phyloP scores from a whole-genome alignment of 2,888 invertebrate genomes.

The Cyclophora albipunctata region DNA sequence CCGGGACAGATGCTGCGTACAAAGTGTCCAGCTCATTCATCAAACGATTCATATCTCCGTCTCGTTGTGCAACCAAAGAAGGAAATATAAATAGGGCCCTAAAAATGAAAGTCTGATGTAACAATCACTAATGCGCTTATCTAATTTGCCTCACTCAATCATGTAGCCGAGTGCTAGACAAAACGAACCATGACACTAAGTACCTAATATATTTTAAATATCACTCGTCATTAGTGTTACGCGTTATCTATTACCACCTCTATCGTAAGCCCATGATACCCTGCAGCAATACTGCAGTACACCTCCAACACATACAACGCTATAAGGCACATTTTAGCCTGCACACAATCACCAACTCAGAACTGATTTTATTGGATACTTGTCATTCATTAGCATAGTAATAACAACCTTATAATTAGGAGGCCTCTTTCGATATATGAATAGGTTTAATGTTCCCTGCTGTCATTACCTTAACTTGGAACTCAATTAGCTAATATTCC shows the following conservation, averaged over 20 bases:
- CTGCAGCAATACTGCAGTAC: constrained; percentile 34
- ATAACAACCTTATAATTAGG: too few species aligned
- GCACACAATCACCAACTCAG: too few species aligned
- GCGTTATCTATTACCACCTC: constrained; percentile 61
- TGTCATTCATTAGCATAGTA: too few species aligned
- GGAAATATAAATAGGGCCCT: constrained; percentile 32
- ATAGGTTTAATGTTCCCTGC: not conserved
- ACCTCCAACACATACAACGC: too few species aligned
- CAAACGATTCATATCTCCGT: constrained; percentile 15
- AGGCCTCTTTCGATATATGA: too few species aligned
- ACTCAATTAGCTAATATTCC: not conserved
- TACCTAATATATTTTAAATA: constrained; percentile 63
- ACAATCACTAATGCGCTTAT: constrained; percentile 50
- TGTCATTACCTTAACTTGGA: not conserved
- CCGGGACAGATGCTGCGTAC: not conserved
- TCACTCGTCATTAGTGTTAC: constrained; percentile 66
- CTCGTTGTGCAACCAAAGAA: constrained; percentile 15
- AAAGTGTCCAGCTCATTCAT: constrained; percentile 12
- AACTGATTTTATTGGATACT: too few species aligned
- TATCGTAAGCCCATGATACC: constrained; percentile 49
- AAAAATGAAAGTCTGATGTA: constrained; percentile 58
- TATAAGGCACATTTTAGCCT: too few species aligned
- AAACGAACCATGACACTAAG: constrained; percentile 42
- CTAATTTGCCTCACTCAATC: constrained; percentile 66
- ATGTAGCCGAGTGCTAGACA: constrained; percentile 36